Evolutionary conservation across 2,113 vertebrate species (phyloP).

Genomic region (Zingel zingel): DNA sequence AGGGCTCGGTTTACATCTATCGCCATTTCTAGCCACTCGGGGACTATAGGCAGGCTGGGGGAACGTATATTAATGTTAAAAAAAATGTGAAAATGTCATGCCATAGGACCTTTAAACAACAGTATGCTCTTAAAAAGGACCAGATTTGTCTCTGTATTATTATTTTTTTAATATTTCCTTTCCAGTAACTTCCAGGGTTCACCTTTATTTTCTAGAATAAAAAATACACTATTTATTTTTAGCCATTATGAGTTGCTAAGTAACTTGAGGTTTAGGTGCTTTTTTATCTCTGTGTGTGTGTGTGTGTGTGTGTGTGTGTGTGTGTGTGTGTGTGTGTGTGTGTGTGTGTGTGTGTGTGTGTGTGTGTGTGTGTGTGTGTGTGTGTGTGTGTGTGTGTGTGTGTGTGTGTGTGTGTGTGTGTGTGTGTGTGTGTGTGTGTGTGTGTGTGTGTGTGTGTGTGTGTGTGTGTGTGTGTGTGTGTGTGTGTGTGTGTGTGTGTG

Average conservation of each 20-base stretch:
- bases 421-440: slow-evolving; percentile 20
- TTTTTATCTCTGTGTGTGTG: not conserved
- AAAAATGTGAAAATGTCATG: no score
- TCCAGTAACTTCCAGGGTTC: not conserved
- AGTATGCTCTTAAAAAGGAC: not conserved
- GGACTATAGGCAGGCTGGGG: no score
- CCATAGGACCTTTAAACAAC: not conserved
- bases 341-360: slow-evolving; percentile 23
- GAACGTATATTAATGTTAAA: no score
- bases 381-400: slow-evolving; percentile 19
- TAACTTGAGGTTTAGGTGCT: not conserved
- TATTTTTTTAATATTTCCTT: not conserved
- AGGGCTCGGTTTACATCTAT: no score
- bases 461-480: slow-evolving; percentile 21
- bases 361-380: slow-evolving; percentile 11
- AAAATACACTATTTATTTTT: not conserved
- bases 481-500: not conserved
- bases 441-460: slow-evolving; percentile 11
- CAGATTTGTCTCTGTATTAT: not conserved
- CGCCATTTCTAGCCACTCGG: no score
- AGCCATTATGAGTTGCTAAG: not conserved
- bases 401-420: slow-evolving; percentile 10
- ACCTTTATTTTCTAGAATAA: not conserved
- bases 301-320: slow-evolving; percentile 7
- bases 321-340: slow-evolving; percentile 11